phyloP scores from a whole-genome alignment of 2,797 vertebrate genomes.

The Salmo trutta region DNA sequence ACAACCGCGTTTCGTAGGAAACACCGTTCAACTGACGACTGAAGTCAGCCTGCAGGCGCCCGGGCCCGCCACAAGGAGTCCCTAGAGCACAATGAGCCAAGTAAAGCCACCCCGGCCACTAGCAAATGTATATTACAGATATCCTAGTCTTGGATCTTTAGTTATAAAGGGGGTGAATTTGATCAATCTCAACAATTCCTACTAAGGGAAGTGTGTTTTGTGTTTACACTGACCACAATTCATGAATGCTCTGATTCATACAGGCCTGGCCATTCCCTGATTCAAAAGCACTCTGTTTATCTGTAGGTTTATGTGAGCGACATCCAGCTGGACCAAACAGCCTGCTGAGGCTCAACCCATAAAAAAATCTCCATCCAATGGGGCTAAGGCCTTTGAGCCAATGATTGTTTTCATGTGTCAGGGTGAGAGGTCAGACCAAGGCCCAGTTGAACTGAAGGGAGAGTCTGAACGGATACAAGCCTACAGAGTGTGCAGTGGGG shows the following conservation, averaged over 20 bases:
- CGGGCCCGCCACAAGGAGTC: no score
- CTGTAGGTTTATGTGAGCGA: constrained; percentile 61
- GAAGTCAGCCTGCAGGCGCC: no score
- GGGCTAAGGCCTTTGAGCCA: constrained; percentile 23
- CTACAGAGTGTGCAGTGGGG: constrained; percentile 21
- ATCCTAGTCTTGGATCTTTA: not conserved
- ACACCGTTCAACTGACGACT: no score
- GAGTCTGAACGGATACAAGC: constrained; percentile 40
- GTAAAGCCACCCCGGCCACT: no score
- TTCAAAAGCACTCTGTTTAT: constrained; percentile 52
- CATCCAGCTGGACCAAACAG: constrained; percentile 60
- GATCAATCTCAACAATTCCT: not conserved
- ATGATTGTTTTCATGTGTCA: constrained; percentile 67
- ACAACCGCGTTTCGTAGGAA: no score
- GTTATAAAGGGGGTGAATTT: not conserved
- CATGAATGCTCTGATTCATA: constrained; percentile 41
- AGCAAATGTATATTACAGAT: not conserved
- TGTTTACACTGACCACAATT: not conserved
- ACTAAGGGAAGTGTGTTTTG: not conserved
- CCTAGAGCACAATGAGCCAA: no score
- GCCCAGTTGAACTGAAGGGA: constrained; percentile 51
- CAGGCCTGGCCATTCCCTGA: constrained; percentile 38
- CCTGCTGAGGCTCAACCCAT: constrained; percentile 37
- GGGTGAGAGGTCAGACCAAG: constrained; percentile 48
- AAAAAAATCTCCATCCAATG: constrained; percentile 32